A percentile compares a stretch with the other conserved stretches of the same genome.
These are phyloP conservation scores for Furnarius figulus DNA, from an alignment of 2,113 vertebrate species.

Conservation along the genomic window DNA sequence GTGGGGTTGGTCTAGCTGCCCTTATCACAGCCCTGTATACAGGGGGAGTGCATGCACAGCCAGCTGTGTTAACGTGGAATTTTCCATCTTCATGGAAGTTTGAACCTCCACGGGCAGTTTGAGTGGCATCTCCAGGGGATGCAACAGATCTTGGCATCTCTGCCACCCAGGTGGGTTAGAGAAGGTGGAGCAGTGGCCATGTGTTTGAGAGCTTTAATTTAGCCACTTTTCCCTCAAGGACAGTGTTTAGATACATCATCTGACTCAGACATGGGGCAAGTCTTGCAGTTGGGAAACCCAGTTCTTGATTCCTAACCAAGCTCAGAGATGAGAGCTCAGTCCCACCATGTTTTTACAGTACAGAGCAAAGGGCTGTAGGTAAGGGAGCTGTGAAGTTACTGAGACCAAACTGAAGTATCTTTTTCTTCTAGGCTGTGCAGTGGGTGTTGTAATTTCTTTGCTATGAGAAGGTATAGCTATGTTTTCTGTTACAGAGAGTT, in stretches of 20 bases:
- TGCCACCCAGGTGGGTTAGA: not conserved
- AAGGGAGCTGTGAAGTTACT: not conserved
- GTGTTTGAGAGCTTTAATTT: not conserved
- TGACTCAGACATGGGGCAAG: not conserved
- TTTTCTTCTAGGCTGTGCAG: not conserved
- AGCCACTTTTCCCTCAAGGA: not conserved
- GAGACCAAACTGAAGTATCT: not conserved
- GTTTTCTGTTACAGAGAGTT: not conserved
- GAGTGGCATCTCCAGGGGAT: not conserved
- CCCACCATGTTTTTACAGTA: not conserved
- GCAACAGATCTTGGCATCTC: not conserved
- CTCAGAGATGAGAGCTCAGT: not conserved
- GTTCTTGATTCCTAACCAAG: not conserved
- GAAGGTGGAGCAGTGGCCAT: not conserved
- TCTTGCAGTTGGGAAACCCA: not conserved
- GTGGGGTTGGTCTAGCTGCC: not conserved
- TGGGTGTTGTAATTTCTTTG: not conserved
- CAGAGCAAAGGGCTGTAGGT: not conserved
- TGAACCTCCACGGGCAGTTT: not conserved
- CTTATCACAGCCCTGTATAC: not conserved
- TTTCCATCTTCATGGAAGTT: not conserved
- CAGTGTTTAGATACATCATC: not conserved
- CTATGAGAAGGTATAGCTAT: not conserved
- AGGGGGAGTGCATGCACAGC: not conserved
- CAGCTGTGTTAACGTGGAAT: not conserved